A percentile compares a stretch with the other conserved stretches of the same genome.
Conservation (phyloP, 2,113 vertebrate species). For the Lamprologus sp. region DNA sequence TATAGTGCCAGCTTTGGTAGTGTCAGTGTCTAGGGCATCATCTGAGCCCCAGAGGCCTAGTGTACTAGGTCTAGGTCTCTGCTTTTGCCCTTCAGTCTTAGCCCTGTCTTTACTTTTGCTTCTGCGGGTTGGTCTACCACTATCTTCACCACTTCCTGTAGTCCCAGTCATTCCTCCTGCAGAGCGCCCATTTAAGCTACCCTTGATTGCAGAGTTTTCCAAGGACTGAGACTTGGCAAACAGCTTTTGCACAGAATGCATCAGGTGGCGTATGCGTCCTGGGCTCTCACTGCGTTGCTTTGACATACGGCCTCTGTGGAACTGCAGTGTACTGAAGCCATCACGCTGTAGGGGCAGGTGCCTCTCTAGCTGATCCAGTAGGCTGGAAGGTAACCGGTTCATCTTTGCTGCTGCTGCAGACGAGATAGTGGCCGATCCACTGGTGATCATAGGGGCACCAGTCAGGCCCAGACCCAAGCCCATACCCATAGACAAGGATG, state of each 20-base stretch:
- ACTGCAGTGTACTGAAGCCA: conserved; percentile 97
- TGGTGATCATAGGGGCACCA: conserved; percentile 77
- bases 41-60: conserved; percentile 91
- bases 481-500: conserved; percentile 72
- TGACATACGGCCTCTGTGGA: conserved; percentile 78
- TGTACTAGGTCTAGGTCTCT: conserved; percentile 79
- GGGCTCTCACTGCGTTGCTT: conserved; percentile 96
- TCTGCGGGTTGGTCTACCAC: conserved; percentile 77
- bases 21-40: conserved; percentile 81
- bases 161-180: conserved; percentile 18
- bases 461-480: conserved; percentile 66
- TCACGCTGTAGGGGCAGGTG: conserved; percentile 93
- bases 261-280: conserved; percentile 92
- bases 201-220: conserved; percentile 80
- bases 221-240: conserved; percentile 85
- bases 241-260: conserved; percentile 95
- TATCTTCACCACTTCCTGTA: conserved; percentile 65
- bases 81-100: conserved; percentile 83
- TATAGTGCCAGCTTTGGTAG: conserved; percentile 72
- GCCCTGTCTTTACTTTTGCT: conserved; percentile 96
- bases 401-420: conserved; percentile 67
- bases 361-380: conserved; percentile 96
- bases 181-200: conserved; percentile 78
- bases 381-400: conserved; percentile 90
- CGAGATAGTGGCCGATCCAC: conserved; percentile 75